Evolutionary conservation across 2,797 vertebrate species (phyloP), one percentile per base, ranked within the genome.

Genomic region (Enoplosus armatus): DNA sequence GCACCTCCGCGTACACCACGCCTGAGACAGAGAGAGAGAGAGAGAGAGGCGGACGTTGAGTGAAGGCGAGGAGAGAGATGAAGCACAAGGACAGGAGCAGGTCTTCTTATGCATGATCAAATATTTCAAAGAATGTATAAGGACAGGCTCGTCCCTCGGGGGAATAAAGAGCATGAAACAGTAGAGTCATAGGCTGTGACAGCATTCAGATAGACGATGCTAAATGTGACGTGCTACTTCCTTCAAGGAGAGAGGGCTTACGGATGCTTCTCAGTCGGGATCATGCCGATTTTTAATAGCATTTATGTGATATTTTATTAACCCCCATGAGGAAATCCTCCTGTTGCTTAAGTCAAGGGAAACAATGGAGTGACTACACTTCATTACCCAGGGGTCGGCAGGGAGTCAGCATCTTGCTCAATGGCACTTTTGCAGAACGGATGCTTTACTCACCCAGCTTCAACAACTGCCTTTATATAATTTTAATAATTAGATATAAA

Each of bases 1-100:
- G 93, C 73, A 97, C 91, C 79, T 92, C 88, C 3, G 64, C 72
- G 8, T 94, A 94, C 26, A 80, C 79, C 73, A 88, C 92, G 87
- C 95, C 97, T 98, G 90, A 51, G 53, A 60, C 15, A 35, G 18
- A 78, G 27, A 74, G n/a, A 71, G 41, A 35, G 18, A 78, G 27
- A 74, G n/a, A 71, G 41, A 58, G 37, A 33, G 64, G 59, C 10
- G 43, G 41, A 33, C 12, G 56, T 65, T n/a, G 48, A 80, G 79
- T 2, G 31, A 37, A 55, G 29, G 31, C 0, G 1, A 51, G 33
- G 20, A 60, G 3, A 29, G 18, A 66, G 48, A 48, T 29, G 45
- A 43, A 37, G 14, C 37, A 18, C 18, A 48, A 82, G 51, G 59
- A 67, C 24, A 43, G 35, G 33, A 56, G 35, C 1, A 61, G n/a